A percentile compares a stretch with the other conserved stretches of the same genome.
Conservation (phyloP, 2,113 vertebrate genomes). For the Hassar affinis region DNA sequence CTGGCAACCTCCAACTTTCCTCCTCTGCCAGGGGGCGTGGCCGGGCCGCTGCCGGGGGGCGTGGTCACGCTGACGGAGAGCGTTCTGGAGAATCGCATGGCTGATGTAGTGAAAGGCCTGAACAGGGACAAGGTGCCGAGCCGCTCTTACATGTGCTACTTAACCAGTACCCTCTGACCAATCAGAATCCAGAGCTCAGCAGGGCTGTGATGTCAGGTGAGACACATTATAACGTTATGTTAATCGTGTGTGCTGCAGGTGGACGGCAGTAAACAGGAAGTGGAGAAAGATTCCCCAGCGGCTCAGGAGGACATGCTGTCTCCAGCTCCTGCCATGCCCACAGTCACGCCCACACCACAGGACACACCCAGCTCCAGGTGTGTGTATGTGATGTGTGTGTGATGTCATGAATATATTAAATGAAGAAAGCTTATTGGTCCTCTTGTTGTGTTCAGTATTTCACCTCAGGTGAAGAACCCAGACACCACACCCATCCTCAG, state of each 20-base stretch:
- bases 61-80: conserved; percentile 81
- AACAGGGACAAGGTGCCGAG: conserved; percentile 85
- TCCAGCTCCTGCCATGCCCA: not conserved
- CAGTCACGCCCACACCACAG: conserved; percentile 1
- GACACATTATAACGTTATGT: not conserved
- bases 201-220: not conserved
- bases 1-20: conserved; percentile 92
- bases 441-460: conserved; percentile 17
- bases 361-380: conserved; percentile 29
- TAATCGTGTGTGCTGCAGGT: conserved; percentile 21
- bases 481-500: conserved; percentile 28
- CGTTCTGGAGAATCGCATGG: conserved; percentile 89
- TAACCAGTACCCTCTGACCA: not conserved
- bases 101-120: conserved; percentile 89
- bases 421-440: not conserved
- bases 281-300: conserved; percentile 29
- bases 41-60: not conserved
- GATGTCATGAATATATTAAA: not conserved
- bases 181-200: not conserved
- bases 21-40: conserved; percentile 88
- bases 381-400: not conserved
- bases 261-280: conserved; percentile 36
- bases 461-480: conserved; percentile 15
- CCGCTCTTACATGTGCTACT: not conserved
- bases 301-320: not conserved